phyloP scores from a whole-genome alignment of 2,113 vertebrate species.

The Lepus timidus region DNA sequence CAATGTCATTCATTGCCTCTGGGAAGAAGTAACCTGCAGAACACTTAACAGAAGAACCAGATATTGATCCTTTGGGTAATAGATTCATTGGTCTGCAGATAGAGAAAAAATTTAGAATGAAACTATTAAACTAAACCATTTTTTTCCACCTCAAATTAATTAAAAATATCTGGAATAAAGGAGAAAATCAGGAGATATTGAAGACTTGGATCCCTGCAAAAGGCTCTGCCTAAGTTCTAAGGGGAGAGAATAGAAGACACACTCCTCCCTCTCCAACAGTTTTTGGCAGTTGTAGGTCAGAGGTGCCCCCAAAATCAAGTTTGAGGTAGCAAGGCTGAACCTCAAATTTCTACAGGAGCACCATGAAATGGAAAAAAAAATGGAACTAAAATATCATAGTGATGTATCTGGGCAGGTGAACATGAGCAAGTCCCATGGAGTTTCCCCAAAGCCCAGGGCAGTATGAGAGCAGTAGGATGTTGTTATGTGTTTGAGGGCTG shows the following conservation, averaged over 20 bases:
- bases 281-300: neutral
- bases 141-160: neutral
- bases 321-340: neutral
- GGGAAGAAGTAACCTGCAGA: neutral
- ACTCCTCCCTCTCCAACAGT: neutral
- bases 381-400: neutral
- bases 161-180: neutral
- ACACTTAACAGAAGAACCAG: neutral
- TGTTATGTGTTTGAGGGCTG: neutral
- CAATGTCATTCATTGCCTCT: neutral
- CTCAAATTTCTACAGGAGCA: neutral
- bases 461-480: neutral
- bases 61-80: neutral
- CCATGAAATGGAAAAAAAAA: neutral
- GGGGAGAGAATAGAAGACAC: neutral
- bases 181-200: neutral
- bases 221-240: neutral
- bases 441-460: neutral
- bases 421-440: neutral
- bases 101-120: slow-evolving; percentile 31
- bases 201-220: neutral
- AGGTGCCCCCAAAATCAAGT: neutral
- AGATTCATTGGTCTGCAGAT: neutral
- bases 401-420: neutral
- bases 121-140: neutral